Evolutionary conservation across 2,113 vertebrate genomes (phyloP).

Genomic region (Canis aureus): DNA sequence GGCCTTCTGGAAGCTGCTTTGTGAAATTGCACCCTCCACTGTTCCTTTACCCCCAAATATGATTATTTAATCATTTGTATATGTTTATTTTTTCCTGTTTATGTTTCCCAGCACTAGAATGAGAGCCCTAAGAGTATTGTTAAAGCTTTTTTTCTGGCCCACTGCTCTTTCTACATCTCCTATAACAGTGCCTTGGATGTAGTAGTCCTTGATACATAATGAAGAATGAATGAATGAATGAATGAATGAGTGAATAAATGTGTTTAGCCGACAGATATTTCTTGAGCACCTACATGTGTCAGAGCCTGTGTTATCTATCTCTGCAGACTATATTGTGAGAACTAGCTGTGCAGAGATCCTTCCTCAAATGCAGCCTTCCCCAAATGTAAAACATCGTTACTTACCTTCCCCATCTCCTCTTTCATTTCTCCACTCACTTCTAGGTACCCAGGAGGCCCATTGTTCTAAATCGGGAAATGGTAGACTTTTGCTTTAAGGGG

Average conservation of each 20-base stretch:
- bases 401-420: background rate
- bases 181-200: accelerated
- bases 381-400: background rate
- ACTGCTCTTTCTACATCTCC: background rate
- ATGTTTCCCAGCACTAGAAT: background rate
- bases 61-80: background rate
- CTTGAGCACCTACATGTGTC: background rate
- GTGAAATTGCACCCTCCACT: background rate
- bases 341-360: background rate
- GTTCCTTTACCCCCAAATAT: background rate
- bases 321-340: background rate
- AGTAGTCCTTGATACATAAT: background rate
- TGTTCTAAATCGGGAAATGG: background rate
- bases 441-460: background rate
- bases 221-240: background rate
- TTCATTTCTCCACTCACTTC: background rate
- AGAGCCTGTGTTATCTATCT: background rate
- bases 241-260: background rate
- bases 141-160: background rate
- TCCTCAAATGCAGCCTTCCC: background rate
- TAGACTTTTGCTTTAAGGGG: background rate
- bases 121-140: background rate
- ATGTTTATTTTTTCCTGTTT: background rate
- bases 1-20: background rate
- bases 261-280: background rate